These are phyloP conservation scores for Ophiodon elongatus DNA, from an alignment of 2,113 vertebrate species.

Conservation along the genomic window DNA sequence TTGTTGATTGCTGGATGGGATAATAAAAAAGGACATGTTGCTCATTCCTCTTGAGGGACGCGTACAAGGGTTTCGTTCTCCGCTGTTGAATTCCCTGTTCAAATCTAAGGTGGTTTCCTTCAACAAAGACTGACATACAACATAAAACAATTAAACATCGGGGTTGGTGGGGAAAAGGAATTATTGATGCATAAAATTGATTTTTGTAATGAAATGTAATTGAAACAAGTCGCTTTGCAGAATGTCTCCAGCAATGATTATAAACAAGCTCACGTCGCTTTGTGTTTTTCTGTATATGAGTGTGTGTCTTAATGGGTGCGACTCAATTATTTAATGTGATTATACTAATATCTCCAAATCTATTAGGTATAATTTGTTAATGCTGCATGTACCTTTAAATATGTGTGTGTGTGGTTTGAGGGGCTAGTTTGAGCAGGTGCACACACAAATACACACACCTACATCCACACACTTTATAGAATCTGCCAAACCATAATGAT, in stretches of 20 bases:
- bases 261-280: slow-evolving; percentile 8
- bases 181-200: slow-evolving; percentile 75
- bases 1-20: slow-evolving; percentile 29
- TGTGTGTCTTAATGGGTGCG: background rate
- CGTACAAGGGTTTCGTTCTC: slow-evolving; percentile 45
- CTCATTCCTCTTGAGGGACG: slow-evolving; percentile 45
- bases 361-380: background rate
- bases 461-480: slow-evolving; percentile 23
- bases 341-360: slow-evolving; percentile 16
- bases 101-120: slow-evolving; percentile 41
- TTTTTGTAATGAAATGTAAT: slow-evolving; percentile 68
- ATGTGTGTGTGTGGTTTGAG: background rate
- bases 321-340: slow-evolving; percentile 33
- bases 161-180: slow-evolving; percentile 30
- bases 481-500: slow-evolving; percentile 21
- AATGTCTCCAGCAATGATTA: slow-evolving; percentile 48
- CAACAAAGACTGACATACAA: slow-evolving; percentile 62
- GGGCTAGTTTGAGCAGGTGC: background rate
- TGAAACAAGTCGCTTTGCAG: slow-evolving; percentile 58
- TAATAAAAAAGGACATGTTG: slow-evolving; percentile 35
- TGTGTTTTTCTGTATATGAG: slow-evolving; percentile 10
- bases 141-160: slow-evolving; percentile 74
- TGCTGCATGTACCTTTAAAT: slow-evolving; percentile 4
- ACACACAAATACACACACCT: slow-evolving; percentile 15
- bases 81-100: slow-evolving; percentile 37